Evolutionary conservation across 2,888 invertebrate genomes (phyloP).

Genomic region (Platerodrilus igneus): DNA sequence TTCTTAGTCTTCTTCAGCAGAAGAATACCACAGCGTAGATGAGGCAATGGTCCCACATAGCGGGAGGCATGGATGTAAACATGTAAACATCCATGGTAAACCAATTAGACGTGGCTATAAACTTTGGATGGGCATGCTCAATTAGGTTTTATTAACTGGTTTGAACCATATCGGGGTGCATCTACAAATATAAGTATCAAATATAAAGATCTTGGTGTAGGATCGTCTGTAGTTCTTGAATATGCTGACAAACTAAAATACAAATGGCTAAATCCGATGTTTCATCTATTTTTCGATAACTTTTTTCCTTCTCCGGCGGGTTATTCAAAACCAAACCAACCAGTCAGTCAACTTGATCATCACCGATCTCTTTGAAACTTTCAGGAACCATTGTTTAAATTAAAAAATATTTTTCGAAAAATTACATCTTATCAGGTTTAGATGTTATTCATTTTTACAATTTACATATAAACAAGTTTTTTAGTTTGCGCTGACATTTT

Average conservation of each 20-base stretch:
- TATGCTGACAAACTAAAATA: slow-evolving; percentile 2
- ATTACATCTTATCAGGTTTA: no score
- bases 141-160: slow-evolving; percentile 14
- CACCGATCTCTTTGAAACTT: no score
- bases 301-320: slow-evolving; percentile 9
- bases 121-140: slow-evolving; percentile 26
- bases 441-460: no score
- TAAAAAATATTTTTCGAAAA: no score
- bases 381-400: no score
- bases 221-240: neutral
- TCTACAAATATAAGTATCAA: slow-evolving; percentile 1
- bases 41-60: slow-evolving; percentile 39
- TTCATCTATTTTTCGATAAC: slow-evolving; percentile 11
- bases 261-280: neutral
- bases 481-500: no score
- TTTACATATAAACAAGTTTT: no score
- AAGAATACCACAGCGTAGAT: slow-evolving; percentile 33
- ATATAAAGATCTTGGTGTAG: slow-evolving; percentile 7
- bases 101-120: slow-evolving; percentile 30
- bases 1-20: no score
- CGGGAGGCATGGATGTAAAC: slow-evolving; percentile 34
- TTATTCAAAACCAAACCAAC: neutral
- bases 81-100: slow-evolving; percentile 31
- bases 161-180: slow-evolving; percentile 16
- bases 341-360: no score